Evolutionary conservation across 2,797 vertebrate genomes (phyloP), one percentile per base, ranked within the genome.

Genomic region (Falco cherrug): DNA sequence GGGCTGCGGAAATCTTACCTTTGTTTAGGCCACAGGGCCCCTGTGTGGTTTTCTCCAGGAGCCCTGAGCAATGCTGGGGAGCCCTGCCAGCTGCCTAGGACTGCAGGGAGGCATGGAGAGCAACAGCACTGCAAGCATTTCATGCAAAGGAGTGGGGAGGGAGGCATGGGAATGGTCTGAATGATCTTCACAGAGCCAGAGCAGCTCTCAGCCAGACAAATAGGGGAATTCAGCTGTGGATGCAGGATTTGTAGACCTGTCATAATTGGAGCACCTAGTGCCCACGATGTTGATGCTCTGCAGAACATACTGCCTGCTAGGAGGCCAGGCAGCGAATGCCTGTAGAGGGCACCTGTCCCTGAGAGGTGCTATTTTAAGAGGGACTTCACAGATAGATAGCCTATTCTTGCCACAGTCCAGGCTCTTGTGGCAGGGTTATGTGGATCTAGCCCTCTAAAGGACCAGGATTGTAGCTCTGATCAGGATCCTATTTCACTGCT

Each of bases 21-120:
- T n/a, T 29, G 12, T 48, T 83, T 33, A 65, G 57, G 18, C 43
- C 71, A 15, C 47, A 31, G 31, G 16, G 33, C 11, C 13, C 10
- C 43, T 60, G 10, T 21, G 73, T 50, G 24, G 29, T 73, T 87
- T 84, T 41, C 69, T 51, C 8, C 41, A 33, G 39, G 80, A 82
- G 28, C 35, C 35, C 50, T 29, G 45, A 15, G 22, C n/a, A 31
- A 13, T 47, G 39, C 47, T 22, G 28, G 22, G 16, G 61, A 69
- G n/a, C 35, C 31, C 37, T 80, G 68, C 25, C 2, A 4, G 51
- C 64, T 75, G 35, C 29, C 4, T 24, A 41, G n/a, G 17, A 14
- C 45, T 15, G 35, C 28, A 17, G 12, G 20, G 21, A 48, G 50
- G 13, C 0, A 0, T 11, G 25, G 53, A 35, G 54, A 70, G 29